A percentile compares a stretch with the other conserved stretches of the same genome.
phyloP scores from a whole-genome alignment of 2,113 vertebrate genomes.

The Eurypyga helias region DNA sequence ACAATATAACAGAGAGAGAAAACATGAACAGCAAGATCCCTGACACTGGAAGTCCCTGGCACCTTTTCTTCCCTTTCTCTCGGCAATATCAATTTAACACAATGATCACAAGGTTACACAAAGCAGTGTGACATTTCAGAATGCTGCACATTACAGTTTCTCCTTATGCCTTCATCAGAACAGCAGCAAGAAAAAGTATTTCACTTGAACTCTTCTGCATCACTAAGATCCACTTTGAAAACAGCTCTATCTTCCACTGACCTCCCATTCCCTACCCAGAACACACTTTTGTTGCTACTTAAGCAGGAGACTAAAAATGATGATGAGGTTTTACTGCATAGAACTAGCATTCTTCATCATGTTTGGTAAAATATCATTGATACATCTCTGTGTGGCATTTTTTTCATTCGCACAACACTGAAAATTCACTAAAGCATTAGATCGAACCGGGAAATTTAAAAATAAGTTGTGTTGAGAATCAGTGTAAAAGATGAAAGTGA shows the following conservation, averaged over 20 bases:
- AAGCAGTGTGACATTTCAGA: not conserved
- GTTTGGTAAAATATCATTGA: not conserved
- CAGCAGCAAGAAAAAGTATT: not conserved
- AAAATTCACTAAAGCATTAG: not conserved
- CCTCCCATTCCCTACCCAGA: not conserved
- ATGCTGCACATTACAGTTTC: not conserved
- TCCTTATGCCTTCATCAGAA: not conserved
- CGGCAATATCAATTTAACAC: not conserved
- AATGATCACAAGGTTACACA: not conserved
- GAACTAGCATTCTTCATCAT: not conserved
- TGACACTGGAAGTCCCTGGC: not conserved
- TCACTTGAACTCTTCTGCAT: not conserved
- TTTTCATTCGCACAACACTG: not conserved
- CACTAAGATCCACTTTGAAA: not conserved
- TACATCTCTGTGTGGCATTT: not conserved
- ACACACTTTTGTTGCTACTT: not conserved
- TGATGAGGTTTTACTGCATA: not conserved
- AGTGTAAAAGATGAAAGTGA: not conserved
- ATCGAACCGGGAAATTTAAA: not conserved
- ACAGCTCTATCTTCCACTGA: not conserved
- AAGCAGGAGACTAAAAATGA: not conserved
- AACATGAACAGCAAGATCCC: not conserved
- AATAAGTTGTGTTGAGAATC: not conserved
- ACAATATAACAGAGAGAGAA: not conserved
- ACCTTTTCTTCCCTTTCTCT: not conserved